Conservation (phyloP, 2,888 invertebrate species). For the Cryptophagus acutangulus region DNA sequence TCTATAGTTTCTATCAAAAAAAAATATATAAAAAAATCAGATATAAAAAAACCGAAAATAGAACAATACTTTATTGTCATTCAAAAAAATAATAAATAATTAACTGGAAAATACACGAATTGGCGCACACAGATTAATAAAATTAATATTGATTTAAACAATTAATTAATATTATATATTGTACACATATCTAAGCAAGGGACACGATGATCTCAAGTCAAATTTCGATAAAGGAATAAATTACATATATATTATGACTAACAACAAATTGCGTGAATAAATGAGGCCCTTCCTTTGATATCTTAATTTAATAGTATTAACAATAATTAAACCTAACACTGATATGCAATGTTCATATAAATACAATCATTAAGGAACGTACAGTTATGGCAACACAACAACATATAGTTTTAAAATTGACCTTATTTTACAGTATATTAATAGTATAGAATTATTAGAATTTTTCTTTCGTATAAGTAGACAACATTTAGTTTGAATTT, state of each 20-base stretch:
- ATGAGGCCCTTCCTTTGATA: conserved; percentile 18
- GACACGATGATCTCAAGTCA: not conserved
- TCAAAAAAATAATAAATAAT: conserved; percentile 1
- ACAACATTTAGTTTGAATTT: conserved; percentile 1
- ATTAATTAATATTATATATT: too few relatives aligned
- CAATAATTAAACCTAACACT: conserved; percentile 20
- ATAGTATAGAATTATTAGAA: conserved; percentile 3
- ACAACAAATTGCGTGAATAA: not conserved
- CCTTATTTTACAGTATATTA: conserved; percentile 15
- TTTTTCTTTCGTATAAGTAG: too few relatives aligned
- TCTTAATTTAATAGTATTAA: conserved; percentile 1
- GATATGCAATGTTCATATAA: conserved; percentile 30
- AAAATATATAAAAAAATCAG: conserved; percentile 1
- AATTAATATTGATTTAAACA: too few relatives aligned
- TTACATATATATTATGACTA: not conserved
- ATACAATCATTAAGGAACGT: conserved; percentile 21
- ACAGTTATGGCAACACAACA: conserved; percentile 26
- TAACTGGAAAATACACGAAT: not conserved
- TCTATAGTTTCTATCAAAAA: too few relatives aligned
- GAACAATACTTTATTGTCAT: conserved; percentile 1
- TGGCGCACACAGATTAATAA: too few relatives aligned
- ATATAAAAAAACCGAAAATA: conserved; percentile 3
- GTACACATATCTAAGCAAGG: conserved; percentile 8
- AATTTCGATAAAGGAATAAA: not conserved
- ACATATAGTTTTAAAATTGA: conserved; percentile 24